Evolutionary conservation across 2,113 vertebrate species (phyloP).

Genomic region (Boleophthalmus pectinirostris): DNA sequence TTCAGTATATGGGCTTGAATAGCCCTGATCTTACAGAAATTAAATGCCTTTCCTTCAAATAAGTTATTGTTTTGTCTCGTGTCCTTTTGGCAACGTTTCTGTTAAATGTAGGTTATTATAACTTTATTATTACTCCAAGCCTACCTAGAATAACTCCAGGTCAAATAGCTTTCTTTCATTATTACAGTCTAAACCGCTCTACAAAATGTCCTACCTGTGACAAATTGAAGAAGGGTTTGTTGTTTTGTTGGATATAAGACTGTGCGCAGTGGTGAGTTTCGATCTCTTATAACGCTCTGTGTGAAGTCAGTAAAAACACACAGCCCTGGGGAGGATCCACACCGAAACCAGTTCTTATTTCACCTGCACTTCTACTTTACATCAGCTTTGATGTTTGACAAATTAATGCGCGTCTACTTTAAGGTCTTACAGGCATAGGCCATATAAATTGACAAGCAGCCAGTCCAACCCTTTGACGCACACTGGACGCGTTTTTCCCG

Average conservation of each 20-base stretch:
- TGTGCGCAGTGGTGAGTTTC: not conserved
- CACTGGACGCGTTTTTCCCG: not conserved
- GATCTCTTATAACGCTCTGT: not conserved
- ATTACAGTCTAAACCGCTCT: not conserved
- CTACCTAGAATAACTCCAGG: not conserved
- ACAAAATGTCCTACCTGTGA: not conserved
- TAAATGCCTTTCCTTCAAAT: not conserved
- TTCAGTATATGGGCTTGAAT: not conserved
- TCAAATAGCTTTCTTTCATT: not conserved
- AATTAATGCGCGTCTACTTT: not conserved
- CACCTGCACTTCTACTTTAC: not conserved
- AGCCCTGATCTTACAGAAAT: not conserved
- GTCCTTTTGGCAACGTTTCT: not conserved
- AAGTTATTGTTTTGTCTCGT: not conserved
- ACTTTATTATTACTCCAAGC: no score
- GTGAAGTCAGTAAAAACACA: not conserved
- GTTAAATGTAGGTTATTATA: no score
- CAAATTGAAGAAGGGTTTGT: not conserved
- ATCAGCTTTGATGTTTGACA: constrained; percentile 1
- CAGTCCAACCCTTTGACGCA: not conserved
- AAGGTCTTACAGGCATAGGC: not conserved
- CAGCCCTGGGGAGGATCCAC: constrained; percentile 7
- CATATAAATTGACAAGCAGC: not conserved
- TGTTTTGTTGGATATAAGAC: not conserved
- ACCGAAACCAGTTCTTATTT: constrained; percentile 13